phyloP scores from a whole-genome alignment of 2,113 vertebrate genomes.

The Semnornis frantzii region DNA sequence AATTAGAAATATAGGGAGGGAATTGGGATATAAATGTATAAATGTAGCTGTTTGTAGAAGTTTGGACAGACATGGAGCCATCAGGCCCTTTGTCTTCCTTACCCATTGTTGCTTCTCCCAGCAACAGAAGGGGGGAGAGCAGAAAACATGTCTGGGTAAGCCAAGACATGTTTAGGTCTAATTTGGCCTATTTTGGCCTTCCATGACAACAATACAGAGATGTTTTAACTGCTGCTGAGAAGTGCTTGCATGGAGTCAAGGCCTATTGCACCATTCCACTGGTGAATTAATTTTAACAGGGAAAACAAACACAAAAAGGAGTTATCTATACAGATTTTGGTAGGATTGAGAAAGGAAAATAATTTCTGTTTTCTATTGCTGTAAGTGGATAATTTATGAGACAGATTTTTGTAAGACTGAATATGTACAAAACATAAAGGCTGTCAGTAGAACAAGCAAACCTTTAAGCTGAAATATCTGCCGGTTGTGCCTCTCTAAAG shows the following conservation, averaged over 20 bases:
- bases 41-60: background rate
- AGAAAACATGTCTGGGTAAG: no score
- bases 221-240: no score
- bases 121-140: no score
- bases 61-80: no score
- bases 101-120: no score
- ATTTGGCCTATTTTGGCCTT: no score
- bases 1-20: slow-evolving; percentile 16
- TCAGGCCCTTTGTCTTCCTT: no score
- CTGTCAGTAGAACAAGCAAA: background rate
- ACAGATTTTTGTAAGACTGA: background rate
- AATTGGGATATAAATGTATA: background rate
- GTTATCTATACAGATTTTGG: background rate
- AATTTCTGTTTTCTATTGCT: background rate
- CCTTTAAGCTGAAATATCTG: background rate
- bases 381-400: background rate
- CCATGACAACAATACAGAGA: no score
- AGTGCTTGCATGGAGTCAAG: no score
- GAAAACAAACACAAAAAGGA: background rate
- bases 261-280: no score
- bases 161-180: no score
- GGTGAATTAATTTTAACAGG: background rate
- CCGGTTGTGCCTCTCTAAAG: background rate
- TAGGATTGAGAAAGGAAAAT: background rate
- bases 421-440: background rate